Conservation (phyloP, 2,113 vertebrate species). For the Grammomys dolichurus region DNA sequence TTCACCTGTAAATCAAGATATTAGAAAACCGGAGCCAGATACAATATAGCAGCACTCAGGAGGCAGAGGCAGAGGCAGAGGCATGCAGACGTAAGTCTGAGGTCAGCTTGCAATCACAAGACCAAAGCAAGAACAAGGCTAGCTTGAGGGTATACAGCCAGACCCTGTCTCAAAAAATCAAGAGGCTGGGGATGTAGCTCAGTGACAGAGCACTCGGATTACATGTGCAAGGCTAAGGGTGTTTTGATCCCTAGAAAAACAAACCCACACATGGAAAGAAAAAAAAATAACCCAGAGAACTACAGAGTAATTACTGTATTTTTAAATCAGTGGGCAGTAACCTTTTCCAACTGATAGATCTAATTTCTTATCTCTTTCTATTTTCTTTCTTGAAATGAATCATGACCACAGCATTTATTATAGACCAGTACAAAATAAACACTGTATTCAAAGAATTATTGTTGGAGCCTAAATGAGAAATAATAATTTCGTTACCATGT, state of each 20-base stretch:
- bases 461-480: conserved; percentile 21
- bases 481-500: neutral
- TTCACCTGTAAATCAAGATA: conserved; percentile 31
- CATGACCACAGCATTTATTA: conserved; percentile 47
- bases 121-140: neutral
- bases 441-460: conserved; percentile 53
- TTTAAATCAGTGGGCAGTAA: conserved; percentile 54
- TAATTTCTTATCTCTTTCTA: conserved; percentile 31
- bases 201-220: neutral
- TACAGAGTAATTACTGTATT: conserved; percentile 11
- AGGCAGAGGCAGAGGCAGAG: neutral
- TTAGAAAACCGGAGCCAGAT: conserved; percentile 1
- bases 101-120: neutral
- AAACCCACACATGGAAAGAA: neutral
- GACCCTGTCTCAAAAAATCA: neutral
- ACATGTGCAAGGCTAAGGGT: neutral
- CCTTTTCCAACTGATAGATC: conserved; percentile 49
- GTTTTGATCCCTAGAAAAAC: neutral
- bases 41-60: neutral
- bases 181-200: neutral
- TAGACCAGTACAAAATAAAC: conserved; percentile 51
- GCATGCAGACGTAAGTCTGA: neutral
- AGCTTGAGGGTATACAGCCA: neutral
- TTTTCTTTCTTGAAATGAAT: conserved; percentile 63
- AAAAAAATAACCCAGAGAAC: conserved; percentile 29